phyloP scores from a whole-genome alignment of 2,888 invertebrate species.

The Myathropa florea region DNA sequence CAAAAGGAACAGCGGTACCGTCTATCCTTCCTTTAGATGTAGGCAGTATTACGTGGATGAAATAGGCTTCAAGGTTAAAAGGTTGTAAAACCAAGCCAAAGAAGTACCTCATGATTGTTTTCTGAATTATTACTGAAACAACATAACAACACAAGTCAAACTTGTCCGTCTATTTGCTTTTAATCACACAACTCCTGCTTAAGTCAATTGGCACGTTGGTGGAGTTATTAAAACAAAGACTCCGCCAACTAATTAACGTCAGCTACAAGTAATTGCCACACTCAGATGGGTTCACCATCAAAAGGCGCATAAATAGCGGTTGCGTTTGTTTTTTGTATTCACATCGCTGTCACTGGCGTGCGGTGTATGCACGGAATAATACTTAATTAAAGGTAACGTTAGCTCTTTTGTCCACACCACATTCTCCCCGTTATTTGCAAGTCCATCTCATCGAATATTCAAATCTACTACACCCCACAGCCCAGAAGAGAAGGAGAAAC shows the following conservation, averaged over 20 bases:
- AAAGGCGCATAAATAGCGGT: not conserved
- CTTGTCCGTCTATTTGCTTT: not conserved
- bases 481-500: not conserved
- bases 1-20: too few species aligned
- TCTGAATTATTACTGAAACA: not conserved
- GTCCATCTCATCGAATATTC: slow-evolving; percentile 49
- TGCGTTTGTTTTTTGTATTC: not conserved
- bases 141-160: not conserved
- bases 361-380: not conserved
- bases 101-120: too few species aligned
- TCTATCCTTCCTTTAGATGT: too few species aligned
- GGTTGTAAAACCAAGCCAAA: too few species aligned
- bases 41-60: too few species aligned
- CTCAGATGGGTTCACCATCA: not conserved
- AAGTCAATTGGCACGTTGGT: not conserved
- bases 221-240: not conserved
- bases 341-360: not conserved
- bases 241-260: not conserved
- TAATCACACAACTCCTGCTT: not conserved
- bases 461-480: slow-evolving; percentile 9
- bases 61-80: too few species aligned
- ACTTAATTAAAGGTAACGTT: not conserved
- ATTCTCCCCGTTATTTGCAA: slow-evolving; percentile 20
- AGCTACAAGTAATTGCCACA: too few species aligned
- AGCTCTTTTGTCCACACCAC: not conserved